These are phyloP conservation scores for Pachyuromys duprasi DNA, from an alignment of 2,797 vertebrate species.

Conservation along the genomic window DNA sequence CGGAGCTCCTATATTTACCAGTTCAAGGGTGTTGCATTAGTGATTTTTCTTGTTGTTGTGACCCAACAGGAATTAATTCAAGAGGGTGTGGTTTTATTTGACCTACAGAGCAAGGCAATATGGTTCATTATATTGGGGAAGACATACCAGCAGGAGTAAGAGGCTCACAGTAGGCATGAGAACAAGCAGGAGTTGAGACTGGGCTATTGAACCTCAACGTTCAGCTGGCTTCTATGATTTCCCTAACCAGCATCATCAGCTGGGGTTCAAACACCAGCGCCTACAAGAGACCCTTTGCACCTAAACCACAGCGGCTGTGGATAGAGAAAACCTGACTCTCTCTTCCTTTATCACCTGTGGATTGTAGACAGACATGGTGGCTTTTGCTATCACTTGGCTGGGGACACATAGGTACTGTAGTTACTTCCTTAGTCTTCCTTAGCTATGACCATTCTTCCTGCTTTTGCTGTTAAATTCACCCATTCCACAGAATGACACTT, in stretches of 20 bases:
- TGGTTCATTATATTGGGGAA: background rate
- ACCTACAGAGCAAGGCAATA: background rate
- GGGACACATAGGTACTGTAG: background rate
- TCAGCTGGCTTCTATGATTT: background rate
- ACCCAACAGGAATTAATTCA: background rate
- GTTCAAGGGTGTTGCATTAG: background rate
- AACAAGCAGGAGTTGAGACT: background rate
- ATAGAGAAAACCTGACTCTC: background rate
- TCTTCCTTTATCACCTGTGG: background rate
- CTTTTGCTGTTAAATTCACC: background rate
- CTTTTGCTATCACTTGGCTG: background rate
- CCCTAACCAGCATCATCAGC: too few relatives aligned
- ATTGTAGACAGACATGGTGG: background rate
- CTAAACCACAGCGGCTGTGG: background rate
- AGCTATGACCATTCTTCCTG: background rate
- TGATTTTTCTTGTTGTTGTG: background rate
- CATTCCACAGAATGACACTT: background rate
- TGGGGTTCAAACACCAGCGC: background rate
- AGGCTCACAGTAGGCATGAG: background rate
- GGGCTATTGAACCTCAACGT: rapidly evolving
- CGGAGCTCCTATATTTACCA: background rate
- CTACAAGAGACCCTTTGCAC: background rate
- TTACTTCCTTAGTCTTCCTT: background rate
- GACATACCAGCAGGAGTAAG: background rate
- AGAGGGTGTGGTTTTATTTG: background rate